Base-by-base conservation (phyloP, 2,113 vertebrate genomes). In the Sturnira hondurensis region DNA sequence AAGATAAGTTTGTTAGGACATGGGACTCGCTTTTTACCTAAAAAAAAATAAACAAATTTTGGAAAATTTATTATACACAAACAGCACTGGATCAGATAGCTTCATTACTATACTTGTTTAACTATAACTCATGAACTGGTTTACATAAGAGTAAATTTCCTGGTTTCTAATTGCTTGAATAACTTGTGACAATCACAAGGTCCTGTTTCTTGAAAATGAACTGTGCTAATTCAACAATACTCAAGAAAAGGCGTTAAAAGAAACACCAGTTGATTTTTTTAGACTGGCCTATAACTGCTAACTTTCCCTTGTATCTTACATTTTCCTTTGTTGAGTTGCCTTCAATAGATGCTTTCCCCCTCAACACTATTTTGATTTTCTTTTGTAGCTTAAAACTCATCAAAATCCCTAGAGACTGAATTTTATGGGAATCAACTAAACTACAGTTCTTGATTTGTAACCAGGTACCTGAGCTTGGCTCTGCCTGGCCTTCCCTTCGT, bases 141-240 rank as follows among this genome's bases (percentile, higher is more conserved):
- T 56, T 74, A 70, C 38, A 73, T n/a, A 67, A 92, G 94, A 87
- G 52, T n/a, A 83, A 67, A 83, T 74, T 93, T 97, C 93, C 76
- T 54, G 56, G 52, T 68, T 80, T 73, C 68, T 83, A 74, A 78
- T 0, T 77, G 58, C 93, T 80, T 83, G 33, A 92, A 47, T 71
- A 94, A 83, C 96, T 89, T 78, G 84, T 96, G 96, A 86, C 91
- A 61, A 68, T 92, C 95, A 92, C 74, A 92, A 86, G 93, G 76
- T 78, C 74, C 63, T 92, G 58, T 52, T 96, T 93, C 84, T 88
- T 8, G 1, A 88, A 80, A 67, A 61, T 31, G n/a, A 54, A 63
- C 24, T 58, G 47, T 89, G 91, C 84, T 92, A 81, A 86, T 47
- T 86, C 91, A 93, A 89, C 67, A 93, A 61, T 65, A 87, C 47